Evolutionary conservation across 2,113 vertebrate genomes (phyloP), one percentile per base, ranked within the genome.

Genomic region (Neodontobutis hainanensis): DNA sequence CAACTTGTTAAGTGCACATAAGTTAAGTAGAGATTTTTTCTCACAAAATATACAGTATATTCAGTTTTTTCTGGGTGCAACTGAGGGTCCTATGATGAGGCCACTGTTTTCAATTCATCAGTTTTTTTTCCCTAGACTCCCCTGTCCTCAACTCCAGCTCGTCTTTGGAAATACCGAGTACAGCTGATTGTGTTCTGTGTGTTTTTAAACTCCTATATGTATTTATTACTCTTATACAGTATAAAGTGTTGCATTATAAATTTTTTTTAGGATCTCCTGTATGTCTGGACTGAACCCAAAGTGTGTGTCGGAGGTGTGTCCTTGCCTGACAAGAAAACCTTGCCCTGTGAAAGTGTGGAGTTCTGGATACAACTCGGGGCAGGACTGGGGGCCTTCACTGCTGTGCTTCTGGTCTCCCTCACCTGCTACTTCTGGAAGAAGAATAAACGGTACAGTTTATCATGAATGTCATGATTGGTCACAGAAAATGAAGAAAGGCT

Each of bases 381-480:
- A 6, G 95, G 93, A 3, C 86, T 94, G 15, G 96, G 95, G 46
- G 92, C 92, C 35, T 95, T 98, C 87, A 92, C 88, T 15, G 96
- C 95, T 0, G 92, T 95, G 68, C 85, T 99, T 48, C 94, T 99
- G 15, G 75, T 97, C 80, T 94, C 93, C 52, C 90, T 99, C 81
- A 98, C 95, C 65, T 99, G 94, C 84, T 98, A 98, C 88, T 98
- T 99, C 90, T 99, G 97, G 97, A 99, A 99, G 77, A 99, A 98
- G 78, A 99, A 98, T 82, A 95, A 97, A 81, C 95, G 96, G 97
- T 99, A 87, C 79, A 0, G 3, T 44, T 14, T 6, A 6, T 48
- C 2, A 34, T 32, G 4, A 35, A 2, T 11, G 19, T 34, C 34
- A 19, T 52, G n/a, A 40, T 40, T 40, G 38, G 38, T 40, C 4